phyloP scores from a whole-genome alignment of 2,888 invertebrate species.

The Octonoba sinensis region DNA sequence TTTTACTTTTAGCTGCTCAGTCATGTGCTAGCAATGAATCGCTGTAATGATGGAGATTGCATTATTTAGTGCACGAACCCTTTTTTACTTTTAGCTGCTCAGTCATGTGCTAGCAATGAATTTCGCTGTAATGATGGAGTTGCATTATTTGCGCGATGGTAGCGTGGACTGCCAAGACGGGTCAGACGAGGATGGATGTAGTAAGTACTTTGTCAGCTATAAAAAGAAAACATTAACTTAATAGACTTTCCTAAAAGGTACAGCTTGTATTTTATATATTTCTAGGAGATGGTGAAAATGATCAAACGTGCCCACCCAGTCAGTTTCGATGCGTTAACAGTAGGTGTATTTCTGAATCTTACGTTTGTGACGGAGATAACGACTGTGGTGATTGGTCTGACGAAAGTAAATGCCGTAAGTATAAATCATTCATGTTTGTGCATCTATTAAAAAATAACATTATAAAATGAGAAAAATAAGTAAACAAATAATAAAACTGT shows the following conservation, averaged over 20 bases:
- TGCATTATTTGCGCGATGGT: slow-evolving; percentile 79
- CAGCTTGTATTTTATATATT: background rate
- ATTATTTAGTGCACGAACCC: too few relatives aligned
- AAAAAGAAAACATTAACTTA: too few relatives aligned
- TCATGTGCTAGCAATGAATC: too few relatives aligned
- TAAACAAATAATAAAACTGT: too few relatives aligned
- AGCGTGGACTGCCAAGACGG: slow-evolving; percentile 84
- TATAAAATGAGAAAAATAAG: too few relatives aligned
- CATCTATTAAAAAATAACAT: too few relatives aligned
- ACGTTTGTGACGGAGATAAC: slow-evolving; percentile 86
- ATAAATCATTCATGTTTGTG: too few relatives aligned
- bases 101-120: slow-evolving; percentile 68
- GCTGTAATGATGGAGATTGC: too few relatives aligned
- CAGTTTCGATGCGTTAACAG: slow-evolving; percentile 71
- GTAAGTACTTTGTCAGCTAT: slow-evolving; percentile 68
- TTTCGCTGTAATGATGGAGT: slow-evolving; percentile 68
- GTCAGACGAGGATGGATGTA: slow-evolving; percentile 84
- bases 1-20: too few relatives aligned
- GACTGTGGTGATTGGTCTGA: slow-evolving; percentile 91
- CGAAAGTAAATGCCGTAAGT: slow-evolving; percentile 79
- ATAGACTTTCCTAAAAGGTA: background rate
- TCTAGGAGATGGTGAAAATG: slow-evolving; percentile 32
- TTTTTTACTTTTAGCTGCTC: slow-evolving; percentile 39
- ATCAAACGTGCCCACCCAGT: slow-evolving; percentile 76
- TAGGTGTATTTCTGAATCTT: slow-evolving; percentile 81